These are phyloP conservation scores for Habropoda laboriosa DNA, from an alignment of 1,140 invertebrate genomes.

Conservation along the genomic window DNA sequence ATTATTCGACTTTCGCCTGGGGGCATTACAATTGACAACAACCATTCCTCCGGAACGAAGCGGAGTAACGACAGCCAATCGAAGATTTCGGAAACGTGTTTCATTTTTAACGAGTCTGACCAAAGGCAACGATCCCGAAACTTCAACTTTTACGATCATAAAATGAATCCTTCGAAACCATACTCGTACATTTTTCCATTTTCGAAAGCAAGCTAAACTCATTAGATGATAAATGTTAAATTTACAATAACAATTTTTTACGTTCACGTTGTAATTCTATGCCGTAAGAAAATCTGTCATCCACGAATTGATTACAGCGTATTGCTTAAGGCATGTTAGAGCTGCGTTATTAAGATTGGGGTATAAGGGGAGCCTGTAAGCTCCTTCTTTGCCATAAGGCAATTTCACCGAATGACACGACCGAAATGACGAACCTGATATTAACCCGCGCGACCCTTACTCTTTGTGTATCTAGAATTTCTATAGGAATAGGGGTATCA, in stretches of 20 bases:
- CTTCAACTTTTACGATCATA: no score
- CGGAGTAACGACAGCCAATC: neutral
- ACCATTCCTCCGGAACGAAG: neutral
- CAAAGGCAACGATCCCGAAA: no score
- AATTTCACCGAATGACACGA: slow-evolving; percentile 32
- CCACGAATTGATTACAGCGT: neutral
- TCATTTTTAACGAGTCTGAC: neutral
- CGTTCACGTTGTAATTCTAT: no score
- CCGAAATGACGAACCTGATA: slow-evolving; percentile 24
- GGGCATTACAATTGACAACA: neutral
- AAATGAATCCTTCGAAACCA: no score
- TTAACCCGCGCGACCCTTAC: slow-evolving; percentile 42
- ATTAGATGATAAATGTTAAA: no score
- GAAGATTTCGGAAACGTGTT: neutral
- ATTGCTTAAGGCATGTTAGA: neutral
- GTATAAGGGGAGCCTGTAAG: neutral
- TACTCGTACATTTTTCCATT: no score
- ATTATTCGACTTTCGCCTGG: slow-evolving; percentile 28
- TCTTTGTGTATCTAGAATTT: slow-evolving; percentile 40
- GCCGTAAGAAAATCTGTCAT: neutral
- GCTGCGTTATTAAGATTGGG: neutral
- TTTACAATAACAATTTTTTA: no score
- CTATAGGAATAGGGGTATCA: slow-evolving; percentile 16
- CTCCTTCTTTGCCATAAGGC: slow-evolving; percentile 31
- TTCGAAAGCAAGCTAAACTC: no score